Evolutionary conservation across 2,797 vertebrate genomes (phyloP), one percentile per base, ranked within the genome.

Genomic region (Amblyraja radiata): DNA sequence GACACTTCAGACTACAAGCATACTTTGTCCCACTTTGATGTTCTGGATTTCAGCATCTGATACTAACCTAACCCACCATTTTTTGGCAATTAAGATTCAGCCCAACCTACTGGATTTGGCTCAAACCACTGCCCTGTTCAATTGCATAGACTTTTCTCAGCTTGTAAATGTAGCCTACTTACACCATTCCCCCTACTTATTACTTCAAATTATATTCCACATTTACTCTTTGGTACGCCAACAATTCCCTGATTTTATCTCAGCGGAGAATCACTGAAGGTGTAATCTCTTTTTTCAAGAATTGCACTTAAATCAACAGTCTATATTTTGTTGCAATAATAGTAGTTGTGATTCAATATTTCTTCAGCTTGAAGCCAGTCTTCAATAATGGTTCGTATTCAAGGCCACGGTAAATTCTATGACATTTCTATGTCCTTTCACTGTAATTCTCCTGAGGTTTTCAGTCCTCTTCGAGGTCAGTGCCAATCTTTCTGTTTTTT

Each of bases 361-460:
- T 25, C 13, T 54, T 18, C 28, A 92, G 54, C 90, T 46, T 68
- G 76, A 92, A 23, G 58, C 36, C 39, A 54, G 73, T 11, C 71
- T 92, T 92, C 68, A n/a, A 28, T 92, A 71, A 9, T 54, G 46
- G 36, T 92, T 74, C n/a, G 16, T 28, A 28, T 76, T n/a, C 90
- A 92, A 92, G 13, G 32, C 32, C 68, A 74, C 32, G 46, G 36
- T 91, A 71, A 91, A 91, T 91, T 76, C 71, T 92, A 58, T 92
- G 90, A 92, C 39, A 74, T 76, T 92, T 92, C 90, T 8, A 16
- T 58, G 71, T 92, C 90, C 71, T 92, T 92, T 92, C 90, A 92
- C 71, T 65, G 68, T 13, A 23, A 91, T 91, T 54, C 23, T 76
- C 90, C 71, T 46, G 71, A 76, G 90, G 90, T 23, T n/a, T 76